These are phyloP conservation scores for Tadarida brasiliensis DNA, from an alignment of 2,797 vertebrate species.

Conservation along the genomic window DNA sequence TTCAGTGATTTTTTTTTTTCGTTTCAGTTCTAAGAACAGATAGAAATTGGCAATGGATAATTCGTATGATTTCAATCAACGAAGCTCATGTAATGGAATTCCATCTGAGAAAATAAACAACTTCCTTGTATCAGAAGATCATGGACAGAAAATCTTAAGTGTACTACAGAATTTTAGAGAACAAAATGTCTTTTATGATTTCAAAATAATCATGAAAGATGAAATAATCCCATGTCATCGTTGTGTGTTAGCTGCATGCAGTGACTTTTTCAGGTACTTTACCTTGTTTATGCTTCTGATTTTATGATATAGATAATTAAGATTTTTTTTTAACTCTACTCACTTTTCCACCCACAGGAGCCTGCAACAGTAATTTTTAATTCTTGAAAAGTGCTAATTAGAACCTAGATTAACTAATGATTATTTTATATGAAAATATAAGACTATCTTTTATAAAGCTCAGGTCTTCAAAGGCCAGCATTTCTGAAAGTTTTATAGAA, in stretches of 20 bases:
- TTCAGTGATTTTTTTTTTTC: constrained; percentile 78
- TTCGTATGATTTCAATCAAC: constrained; percentile 85
- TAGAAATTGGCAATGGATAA: constrained; percentile 88
- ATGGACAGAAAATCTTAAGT: constrained; percentile 94
- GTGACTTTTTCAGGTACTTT: constrained; percentile 97
- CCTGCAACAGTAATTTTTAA: constrained; percentile 29
- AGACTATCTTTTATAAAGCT: background rate
- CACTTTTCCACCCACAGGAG: background rate
- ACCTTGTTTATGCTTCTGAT: constrained; percentile 53
- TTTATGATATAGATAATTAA: constrained; percentile 53
- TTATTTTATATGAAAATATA: constrained; percentile 38
- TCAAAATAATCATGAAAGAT: constrained; percentile 93
- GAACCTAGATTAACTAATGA: constrained; percentile 8
- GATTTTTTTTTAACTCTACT: constrained; percentile 16
- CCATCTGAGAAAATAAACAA: constrained; percentile 89
- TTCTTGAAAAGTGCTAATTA: constrained; percentile 47
- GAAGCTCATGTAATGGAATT: constrained; percentile 88
- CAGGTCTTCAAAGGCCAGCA: background rate
- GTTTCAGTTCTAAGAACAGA: constrained; percentile 82
- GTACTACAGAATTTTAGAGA: constrained; percentile 95
- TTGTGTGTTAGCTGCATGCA: constrained; percentile 96
- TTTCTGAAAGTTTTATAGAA: background rate
- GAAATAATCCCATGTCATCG: constrained; percentile 95
- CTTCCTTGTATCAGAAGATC: constrained; percentile 92
- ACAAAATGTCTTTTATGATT: constrained; percentile 94